Evolutionary conservation across 2,797 vertebrate species (phyloP).

Genomic region (Paramormyrops hopkinsi): DNA sequence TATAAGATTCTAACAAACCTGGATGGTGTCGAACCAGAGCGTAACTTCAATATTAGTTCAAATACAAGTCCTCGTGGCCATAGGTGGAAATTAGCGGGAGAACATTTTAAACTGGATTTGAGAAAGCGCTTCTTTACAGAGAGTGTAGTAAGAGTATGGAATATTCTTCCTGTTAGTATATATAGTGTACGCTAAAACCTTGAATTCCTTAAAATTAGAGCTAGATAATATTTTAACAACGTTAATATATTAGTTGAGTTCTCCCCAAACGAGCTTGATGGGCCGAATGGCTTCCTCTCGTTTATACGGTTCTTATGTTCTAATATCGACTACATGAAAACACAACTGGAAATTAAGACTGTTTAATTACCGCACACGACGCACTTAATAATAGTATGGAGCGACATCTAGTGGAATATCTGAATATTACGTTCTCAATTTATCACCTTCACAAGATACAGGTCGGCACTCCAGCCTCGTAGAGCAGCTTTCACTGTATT

Average conservation of each 20-base stretch:
- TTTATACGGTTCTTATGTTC: not conserved
- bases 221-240: not conserved
- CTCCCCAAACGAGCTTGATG: not conserved
- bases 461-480: not conserved
- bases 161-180: not conserved
- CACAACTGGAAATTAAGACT: not conserved
- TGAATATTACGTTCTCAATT: not conserved
- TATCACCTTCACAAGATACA: not conserved
- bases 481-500: not conserved
- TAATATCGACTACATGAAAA: not conserved
- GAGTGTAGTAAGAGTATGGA: not conserved
- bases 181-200: not conserved
- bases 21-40: too few relatives aligned
- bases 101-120: not conserved
- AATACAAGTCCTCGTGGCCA: too few relatives aligned
- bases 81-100: not conserved
- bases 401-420: conserved; percentile 23
- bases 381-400: not conserved
- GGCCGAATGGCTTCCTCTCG: not conserved
- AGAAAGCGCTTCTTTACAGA: not conserved
- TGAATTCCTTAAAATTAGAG: not conserved
- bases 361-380: not conserved
- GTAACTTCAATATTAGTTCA: too few relatives aligned
- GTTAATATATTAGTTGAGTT: not conserved
- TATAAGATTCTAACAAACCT: too few relatives aligned